These are phyloP conservation scores for Drosophila gaucha DNA, from an alignment of 2,888 invertebrate genomes.

Conservation along the genomic window DNA sequence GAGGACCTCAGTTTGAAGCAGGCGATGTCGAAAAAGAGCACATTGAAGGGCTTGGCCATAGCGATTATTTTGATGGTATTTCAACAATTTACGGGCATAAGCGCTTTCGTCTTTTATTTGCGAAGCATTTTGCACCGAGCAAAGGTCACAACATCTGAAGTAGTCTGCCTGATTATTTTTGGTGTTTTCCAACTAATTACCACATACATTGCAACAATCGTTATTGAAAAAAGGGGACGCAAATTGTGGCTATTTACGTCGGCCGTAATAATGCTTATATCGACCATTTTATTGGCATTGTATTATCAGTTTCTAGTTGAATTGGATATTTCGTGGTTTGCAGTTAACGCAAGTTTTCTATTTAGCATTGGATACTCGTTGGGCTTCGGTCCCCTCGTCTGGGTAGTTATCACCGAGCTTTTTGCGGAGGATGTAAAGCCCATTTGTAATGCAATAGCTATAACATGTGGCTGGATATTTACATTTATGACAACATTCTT, in stretches of 20 bases:
- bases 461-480: conserved; percentile 91
- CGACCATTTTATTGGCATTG: conserved; percentile 88
- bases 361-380: conserved; percentile 91
- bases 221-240: conserved; percentile 92
- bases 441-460: conserved; percentile 89
- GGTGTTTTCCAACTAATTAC: conserved; percentile 89
- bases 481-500: conserved; percentile 91
- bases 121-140: conserved; percentile 87
- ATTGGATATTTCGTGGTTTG: conserved; percentile 88
- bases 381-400: conserved; percentile 93
- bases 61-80: conserved; percentile 92
- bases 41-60: conserved; percentile 88
- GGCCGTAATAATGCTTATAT: conserved; percentile 88
- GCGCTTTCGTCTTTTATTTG: conserved; percentile 91
- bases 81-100: conserved; percentile 93
- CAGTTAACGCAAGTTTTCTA: conserved; percentile 88
- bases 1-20: conserved; percentile 85
- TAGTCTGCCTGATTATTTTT: conserved; percentile 91
- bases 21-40: conserved; percentile 86
- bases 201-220: conserved; percentile 88
- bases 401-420: conserved; percentile 90
- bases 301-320: conserved; percentile 86
- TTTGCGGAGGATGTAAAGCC: conserved; percentile 91
- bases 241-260: conserved; percentile 90
- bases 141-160: too few species aligned